A percentile compares a stretch with the other conserved stretches of the same genome.
These are phyloP conservation scores for Drosophila demipolita DNA, from an alignment of 2,888 invertebrate species.

Conservation along the genomic window DNA sequence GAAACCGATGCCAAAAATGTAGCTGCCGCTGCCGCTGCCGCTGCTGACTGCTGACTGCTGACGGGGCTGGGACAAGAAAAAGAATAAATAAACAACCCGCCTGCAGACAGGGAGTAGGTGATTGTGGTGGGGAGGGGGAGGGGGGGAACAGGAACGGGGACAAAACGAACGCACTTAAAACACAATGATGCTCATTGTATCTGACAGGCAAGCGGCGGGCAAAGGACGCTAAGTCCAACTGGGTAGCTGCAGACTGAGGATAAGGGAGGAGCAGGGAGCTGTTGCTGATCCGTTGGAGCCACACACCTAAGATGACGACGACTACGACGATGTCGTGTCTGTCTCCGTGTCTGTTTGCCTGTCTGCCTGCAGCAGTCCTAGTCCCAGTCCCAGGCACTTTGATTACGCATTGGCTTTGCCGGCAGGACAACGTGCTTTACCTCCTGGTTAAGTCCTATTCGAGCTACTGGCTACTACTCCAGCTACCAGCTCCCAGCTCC, in stretches of 20 bases:
- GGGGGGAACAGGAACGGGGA: constrained; percentile 20
- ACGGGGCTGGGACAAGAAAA: constrained; percentile 56
- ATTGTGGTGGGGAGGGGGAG: not conserved
- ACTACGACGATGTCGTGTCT: constrained; percentile 64
- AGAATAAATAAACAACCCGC: constrained; percentile 76
- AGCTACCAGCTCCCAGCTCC: not conserved
- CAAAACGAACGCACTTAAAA: constrained; percentile 81
- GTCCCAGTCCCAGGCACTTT: constrained; percentile 54
- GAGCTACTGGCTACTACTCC: not conserved
- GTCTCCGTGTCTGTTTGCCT: constrained; percentile 12
- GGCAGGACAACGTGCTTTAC: constrained; percentile 40
- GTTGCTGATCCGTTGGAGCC: constrained; percentile 64
- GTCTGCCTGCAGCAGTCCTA: not conserved
- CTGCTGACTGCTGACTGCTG: constrained; percentile 4
- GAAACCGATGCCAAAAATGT: constrained; percentile 76
- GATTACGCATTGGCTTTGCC: constrained; percentile 74
- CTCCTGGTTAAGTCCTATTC: constrained; percentile 45
- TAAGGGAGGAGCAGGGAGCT: constrained; percentile 8
- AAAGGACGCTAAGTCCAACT: constrained; percentile 19
- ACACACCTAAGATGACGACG: constrained; percentile 69
- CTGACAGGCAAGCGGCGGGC: constrained; percentile 66
- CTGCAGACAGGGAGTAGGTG: constrained; percentile 1
- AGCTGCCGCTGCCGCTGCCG: constrained; percentile 18
- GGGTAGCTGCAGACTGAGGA: constrained; percentile 4
- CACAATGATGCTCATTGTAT: constrained; percentile 81